Evolutionary conservation across 2,888 invertebrate species (phyloP).

Genomic region (Netelia fuscicornis): DNA sequence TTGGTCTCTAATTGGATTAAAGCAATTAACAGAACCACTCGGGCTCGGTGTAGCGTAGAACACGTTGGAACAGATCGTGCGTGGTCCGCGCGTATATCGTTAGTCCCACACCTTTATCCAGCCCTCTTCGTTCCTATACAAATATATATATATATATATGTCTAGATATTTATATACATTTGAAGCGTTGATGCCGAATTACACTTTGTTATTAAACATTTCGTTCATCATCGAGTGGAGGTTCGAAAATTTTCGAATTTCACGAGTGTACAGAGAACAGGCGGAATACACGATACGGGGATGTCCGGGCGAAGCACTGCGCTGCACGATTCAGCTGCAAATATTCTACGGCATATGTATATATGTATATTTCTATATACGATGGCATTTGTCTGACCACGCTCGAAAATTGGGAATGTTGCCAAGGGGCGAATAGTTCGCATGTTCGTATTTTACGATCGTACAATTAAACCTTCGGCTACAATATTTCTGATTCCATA

Average conservation of each 20-base stretch:
- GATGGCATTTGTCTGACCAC: background rate
- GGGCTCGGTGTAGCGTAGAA: slow-evolving; percentile 46
- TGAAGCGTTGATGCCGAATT: slow-evolving; percentile 43
- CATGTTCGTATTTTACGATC: background rate
- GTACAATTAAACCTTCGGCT: background rate
- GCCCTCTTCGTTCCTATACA: background rate
- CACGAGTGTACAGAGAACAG: slow-evolving; percentile 9
- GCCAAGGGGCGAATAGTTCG: slow-evolving; percentile 34
- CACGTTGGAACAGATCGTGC: slow-evolving; percentile 41
- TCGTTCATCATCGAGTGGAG: slow-evolving; percentile 49
- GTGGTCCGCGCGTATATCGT: slow-evolving; percentile 40
- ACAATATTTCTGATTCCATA: background rate
- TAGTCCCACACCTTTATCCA: slow-evolving; percentile 1
- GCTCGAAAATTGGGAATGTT: slow-evolving; percentile 44
- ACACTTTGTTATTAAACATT: slow-evolving; percentile 71
- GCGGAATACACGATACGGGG: background rate
- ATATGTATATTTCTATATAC: slow-evolving; percentile 9
- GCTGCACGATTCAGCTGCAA: slow-evolving; percentile 23
- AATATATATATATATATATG: background rate
- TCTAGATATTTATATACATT: background rate
- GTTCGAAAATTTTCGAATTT: slow-evolving; percentile 42
- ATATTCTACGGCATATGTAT: background rate
- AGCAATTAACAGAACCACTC: slow-evolving; percentile 73
- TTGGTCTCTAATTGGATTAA: slow-evolving; percentile 76
- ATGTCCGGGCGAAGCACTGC: slow-evolving; percentile 16